Conservation (phyloP, 2,113 vertebrate genomes). For the Ictalurus furcatus region DNA sequence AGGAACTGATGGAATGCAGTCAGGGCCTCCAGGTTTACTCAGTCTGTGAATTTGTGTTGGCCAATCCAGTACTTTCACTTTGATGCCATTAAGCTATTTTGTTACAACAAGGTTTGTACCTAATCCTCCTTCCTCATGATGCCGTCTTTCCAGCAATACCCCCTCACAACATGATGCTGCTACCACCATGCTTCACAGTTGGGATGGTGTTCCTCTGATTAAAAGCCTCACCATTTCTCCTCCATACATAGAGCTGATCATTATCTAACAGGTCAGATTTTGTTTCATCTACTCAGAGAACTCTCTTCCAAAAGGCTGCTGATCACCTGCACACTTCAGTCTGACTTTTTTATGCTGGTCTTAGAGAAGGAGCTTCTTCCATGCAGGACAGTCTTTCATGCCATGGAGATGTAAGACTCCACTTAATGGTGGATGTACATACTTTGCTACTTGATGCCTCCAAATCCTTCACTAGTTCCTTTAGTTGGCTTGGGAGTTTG, state of each 20-base stretch:
- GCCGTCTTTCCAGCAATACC: neutral
- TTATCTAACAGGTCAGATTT: neutral
- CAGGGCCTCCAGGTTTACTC: neutral
- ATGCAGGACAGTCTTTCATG: neutral
- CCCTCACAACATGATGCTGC: neutral
- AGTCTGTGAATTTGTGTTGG: neutral
- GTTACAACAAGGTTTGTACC: neutral
- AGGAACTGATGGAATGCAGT: neutral
- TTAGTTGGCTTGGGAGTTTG: neutral
- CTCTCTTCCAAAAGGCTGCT: neutral
- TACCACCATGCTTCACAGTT: neutral
- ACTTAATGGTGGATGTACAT: neutral
- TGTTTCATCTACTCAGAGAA: neutral
- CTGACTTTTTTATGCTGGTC: neutral
- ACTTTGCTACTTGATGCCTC: neutral
- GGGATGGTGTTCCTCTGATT: neutral
- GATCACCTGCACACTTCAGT: neutral
- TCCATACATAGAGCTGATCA: neutral
- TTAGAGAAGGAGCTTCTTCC: neutral
- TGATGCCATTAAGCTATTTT: no score
- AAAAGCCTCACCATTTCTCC: neutral
- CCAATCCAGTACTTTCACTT: no score
- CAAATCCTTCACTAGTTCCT: neutral
- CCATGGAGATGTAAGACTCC: neutral
- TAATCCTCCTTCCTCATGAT: neutral